A percentile compares a stretch with the other conserved stretches of the same genome.
Evolutionary conservation across 2,113 vertebrate species (phyloP).

Genomic region (Morone saxatilis): DNA sequence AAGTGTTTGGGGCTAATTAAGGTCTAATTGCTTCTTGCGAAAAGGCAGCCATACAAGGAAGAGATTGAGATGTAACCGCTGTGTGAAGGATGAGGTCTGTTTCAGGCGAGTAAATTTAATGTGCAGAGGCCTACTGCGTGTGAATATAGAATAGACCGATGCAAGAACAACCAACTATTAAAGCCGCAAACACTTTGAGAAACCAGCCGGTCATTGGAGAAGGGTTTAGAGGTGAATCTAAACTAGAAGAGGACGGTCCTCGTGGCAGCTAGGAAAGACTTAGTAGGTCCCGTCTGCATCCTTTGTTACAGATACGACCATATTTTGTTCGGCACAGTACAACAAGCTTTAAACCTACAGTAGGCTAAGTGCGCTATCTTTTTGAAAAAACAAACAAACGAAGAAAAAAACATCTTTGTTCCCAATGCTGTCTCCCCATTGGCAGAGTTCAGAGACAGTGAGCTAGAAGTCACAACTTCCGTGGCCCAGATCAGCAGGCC

Average conservation of each 20-base stretch:
- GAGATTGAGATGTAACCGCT: conserved; percentile 21
- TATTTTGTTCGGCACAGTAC: conserved; percentile 53
- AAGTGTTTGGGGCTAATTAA: conserved; percentile 37
- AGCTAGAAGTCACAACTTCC: conserved; percentile 37
- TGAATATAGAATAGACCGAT: background rate
- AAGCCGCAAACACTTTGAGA: conserved; percentile 37
- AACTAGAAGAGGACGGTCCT: conserved; percentile 31
- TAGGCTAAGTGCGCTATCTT: conserved; percentile 31
- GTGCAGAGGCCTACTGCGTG: conserved; percentile 9
- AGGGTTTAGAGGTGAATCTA: background rate
- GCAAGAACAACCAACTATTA: background rate
- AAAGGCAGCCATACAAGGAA: conserved; percentile 20
- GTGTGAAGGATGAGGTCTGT: conserved; percentile 33
- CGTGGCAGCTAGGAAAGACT: conserved; percentile 6
- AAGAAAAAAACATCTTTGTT: conserved; percentile 54
- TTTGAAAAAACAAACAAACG: background rate
- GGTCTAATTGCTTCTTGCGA: conserved; percentile 33
- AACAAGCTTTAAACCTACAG: conserved; percentile 13
- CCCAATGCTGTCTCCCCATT: conserved; percentile 46
- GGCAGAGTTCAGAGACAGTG: conserved; percentile 35
- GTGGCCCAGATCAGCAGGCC: conserved; percentile 56
- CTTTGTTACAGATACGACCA: conserved; percentile 16
- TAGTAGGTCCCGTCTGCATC: conserved; percentile 9
- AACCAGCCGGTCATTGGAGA: background rate
- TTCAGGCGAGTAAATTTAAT: conserved; percentile 8